phyloP scores from a whole-genome alignment of 2,113 vertebrate genomes.

The Coturnix japonica region DNA sequence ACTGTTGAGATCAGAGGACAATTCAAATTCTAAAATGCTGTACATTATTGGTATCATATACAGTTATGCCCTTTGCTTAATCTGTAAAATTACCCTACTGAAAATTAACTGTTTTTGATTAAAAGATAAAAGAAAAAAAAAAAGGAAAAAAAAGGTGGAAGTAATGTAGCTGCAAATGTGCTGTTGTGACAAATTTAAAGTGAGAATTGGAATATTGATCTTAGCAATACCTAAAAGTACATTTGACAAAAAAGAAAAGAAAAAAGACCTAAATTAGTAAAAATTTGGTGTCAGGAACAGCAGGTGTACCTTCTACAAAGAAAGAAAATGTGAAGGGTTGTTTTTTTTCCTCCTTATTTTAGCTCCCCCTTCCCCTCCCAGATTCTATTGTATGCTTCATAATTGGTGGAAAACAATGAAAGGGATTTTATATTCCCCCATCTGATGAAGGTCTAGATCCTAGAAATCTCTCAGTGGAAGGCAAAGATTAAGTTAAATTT shows the following conservation, averaged over 20 bases:
- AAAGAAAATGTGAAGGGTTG: background rate
- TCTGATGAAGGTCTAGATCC: background rate
- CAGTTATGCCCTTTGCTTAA: background rate
- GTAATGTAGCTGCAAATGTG: background rate
- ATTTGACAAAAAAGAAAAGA: background rate
- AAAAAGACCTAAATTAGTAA: background rate
- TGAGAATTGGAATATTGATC: background rate
- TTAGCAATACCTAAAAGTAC: background rate
- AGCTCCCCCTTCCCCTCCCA: background rate
- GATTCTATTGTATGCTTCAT: background rate
- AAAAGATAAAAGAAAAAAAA: constrained; percentile 19
- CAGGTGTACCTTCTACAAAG: background rate
- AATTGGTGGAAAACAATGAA: background rate
- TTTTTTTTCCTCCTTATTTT: no score
- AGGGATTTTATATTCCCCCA: background rate
- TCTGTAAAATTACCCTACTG: background rate
- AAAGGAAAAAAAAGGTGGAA: background rate
- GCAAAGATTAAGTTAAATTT: constrained; percentile 53
- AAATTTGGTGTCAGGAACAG: background rate
- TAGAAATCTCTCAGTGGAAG: constrained; percentile 36
- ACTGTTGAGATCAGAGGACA: background rate
- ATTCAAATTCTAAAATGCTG: background rate
- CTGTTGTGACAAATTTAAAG: background rate
- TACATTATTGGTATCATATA: background rate
- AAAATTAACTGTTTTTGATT: background rate